Evolutionary conservation across 1,140 invertebrate genomes (phyloP).

Genomic region (Drosophila melanica): DNA sequence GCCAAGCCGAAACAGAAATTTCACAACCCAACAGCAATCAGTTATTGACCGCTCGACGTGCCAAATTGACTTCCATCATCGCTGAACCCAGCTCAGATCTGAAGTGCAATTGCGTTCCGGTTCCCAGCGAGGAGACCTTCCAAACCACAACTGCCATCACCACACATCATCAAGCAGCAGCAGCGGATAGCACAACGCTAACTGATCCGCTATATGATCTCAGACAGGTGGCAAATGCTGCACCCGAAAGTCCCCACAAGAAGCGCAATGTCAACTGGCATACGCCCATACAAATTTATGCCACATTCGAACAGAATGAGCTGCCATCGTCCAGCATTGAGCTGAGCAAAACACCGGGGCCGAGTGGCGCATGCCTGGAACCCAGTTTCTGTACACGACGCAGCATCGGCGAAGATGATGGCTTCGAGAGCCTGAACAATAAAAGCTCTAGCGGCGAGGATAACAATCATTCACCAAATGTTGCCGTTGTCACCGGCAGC

Average conservation of each 20-base stretch:
- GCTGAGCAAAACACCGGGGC: slow-evolving; percentile 1
- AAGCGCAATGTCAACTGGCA: slow-evolving; percentile 84
- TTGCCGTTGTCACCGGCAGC: neutral
- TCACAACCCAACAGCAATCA: slow-evolving; percentile 51
- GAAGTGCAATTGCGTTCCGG: slow-evolving; percentile 7
- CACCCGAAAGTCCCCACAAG: slow-evolving; percentile 60
- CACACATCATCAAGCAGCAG: slow-evolving; percentile 19
- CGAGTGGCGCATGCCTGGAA: slow-evolving; percentile 13
- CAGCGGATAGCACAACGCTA: slow-evolving; percentile 27
- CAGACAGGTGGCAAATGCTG: slow-evolving; percentile 33
- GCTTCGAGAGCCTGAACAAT: slow-evolving; percentile 93
- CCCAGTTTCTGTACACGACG: slow-evolving; percentile 47
- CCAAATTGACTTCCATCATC: slow-evolving; percentile 32
- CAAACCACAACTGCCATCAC: slow-evolving; percentile 59
- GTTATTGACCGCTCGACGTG: slow-evolving; percentile 40
- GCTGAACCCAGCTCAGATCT: slow-evolving; percentile 19
- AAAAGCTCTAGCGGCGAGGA: slow-evolving; percentile 90
- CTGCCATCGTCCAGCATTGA: slow-evolving; percentile 56
- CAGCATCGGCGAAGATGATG: slow-evolving; percentile 89
- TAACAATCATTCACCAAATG: slow-evolving; percentile 76
- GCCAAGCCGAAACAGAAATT: slow-evolving; percentile 55
- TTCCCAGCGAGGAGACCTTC: slow-evolving; percentile 54
- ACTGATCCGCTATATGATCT: slow-evolving; percentile 55
- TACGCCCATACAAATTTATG: slow-evolving; percentile 75
- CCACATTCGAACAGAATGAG: slow-evolving; percentile 57